These are phyloP conservation scores for Pachycephus smyrnensis DNA, from an alignment of 2,888 invertebrate genomes.

Conservation along the genomic window DNA sequence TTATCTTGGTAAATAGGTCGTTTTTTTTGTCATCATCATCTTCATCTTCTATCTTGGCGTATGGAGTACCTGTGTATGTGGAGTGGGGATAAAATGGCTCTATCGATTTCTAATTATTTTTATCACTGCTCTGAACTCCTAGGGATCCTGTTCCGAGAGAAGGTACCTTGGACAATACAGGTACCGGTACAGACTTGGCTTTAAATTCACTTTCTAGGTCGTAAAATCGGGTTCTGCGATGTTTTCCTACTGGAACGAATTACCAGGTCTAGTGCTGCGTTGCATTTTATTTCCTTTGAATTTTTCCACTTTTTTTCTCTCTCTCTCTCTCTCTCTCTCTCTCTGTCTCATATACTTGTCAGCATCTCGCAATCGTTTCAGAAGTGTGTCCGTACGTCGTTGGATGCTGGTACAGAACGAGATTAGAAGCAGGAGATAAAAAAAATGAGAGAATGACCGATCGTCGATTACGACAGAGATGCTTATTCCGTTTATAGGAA, in stretches of 20 bases:
- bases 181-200: conserved; percentile 20
- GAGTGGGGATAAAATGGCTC: neutral
- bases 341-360: too few relatives aligned
- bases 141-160: conserved; percentile 14
- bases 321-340: neutral
- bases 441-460: neutral
- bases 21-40: neutral
- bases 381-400: neutral
- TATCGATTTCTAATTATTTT: conserved; percentile 28
- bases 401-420: neutral
- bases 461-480: neutral
- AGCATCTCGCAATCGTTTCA: neutral
- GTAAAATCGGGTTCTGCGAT: conserved; percentile 44
- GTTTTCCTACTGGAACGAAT: conserved; percentile 50
- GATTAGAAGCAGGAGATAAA: neutral
- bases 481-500: neutral
- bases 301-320: neutral
- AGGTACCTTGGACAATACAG: neutral
- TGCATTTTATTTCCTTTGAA: conserved; percentile 1
- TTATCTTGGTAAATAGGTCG: neutral
- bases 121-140: conserved; percentile 14
- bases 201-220: conserved; percentile 64
- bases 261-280: conserved; percentile 14
- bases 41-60: neutral
- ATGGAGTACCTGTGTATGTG: neutral